Conservation (phyloP, 2,888 invertebrate genomes). For the Eupithecia exiguata region DNA sequence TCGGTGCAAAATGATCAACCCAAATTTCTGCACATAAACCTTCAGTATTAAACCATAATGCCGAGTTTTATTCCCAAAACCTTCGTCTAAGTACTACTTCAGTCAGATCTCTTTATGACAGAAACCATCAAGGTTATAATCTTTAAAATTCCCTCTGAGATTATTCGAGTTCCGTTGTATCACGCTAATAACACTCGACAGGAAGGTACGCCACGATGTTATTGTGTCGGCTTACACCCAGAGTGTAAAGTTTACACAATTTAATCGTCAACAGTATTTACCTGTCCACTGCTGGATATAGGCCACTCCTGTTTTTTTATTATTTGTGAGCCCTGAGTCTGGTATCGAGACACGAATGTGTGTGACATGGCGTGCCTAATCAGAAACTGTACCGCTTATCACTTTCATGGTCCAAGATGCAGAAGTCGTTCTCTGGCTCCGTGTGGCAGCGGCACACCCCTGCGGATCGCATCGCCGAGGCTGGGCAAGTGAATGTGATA, state of each 20-base stretch:
- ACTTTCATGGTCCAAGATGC: too few relatives aligned
- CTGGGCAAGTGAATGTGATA: too few relatives aligned
- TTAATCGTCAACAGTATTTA: too few relatives aligned
- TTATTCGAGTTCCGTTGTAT: background rate
- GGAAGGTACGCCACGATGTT: background rate
- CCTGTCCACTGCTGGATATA: too few relatives aligned
- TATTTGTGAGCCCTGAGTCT: too few relatives aligned
- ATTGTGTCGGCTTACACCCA: background rate
- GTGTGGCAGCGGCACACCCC: too few relatives aligned
- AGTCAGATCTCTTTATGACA: slow-evolving; percentile 2
- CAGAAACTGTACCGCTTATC: too few relatives aligned
- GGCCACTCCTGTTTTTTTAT: too few relatives aligned
- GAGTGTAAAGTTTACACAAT: background rate
- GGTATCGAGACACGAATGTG: too few relatives aligned
- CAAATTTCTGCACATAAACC: background rate
- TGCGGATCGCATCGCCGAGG: too few relatives aligned
- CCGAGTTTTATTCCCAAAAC: background rate
- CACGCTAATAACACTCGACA: slow-evolving; percentile 6
- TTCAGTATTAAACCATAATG: background rate
- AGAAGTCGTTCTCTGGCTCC: too few relatives aligned
- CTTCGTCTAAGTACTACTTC: background rate
- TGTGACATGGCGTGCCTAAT: too few relatives aligned
- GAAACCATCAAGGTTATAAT: slow-evolving; percentile 7
- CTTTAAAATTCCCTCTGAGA: slow-evolving; percentile 19
- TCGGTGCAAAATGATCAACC: background rate